Evolutionary conservation across 2,888 invertebrate species (phyloP).

Genomic region (Brachyptera risi): DNA sequence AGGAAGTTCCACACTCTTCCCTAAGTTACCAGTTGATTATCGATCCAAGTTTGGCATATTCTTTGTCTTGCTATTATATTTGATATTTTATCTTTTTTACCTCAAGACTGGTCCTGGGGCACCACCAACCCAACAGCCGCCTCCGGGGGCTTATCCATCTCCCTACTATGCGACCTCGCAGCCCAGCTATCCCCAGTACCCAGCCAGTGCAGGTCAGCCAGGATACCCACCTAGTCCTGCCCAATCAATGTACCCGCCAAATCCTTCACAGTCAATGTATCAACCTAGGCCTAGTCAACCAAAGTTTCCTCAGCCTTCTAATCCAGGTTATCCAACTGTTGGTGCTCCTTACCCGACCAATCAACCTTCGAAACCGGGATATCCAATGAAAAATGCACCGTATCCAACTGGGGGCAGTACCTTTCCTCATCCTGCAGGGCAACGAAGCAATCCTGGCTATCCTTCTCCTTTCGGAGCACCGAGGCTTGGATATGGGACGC

Average conservation of each 20-base stretch:
- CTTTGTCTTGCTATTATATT: no score
- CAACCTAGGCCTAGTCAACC: neutral
- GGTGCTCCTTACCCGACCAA: neutral
- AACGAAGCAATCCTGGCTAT: neutral
- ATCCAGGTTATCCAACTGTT: neutral
- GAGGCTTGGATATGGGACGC: constrained; percentile 25
- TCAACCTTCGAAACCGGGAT: neutral
- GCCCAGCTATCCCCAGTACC: constrained; percentile 25
- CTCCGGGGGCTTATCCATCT: constrained; percentile 25
- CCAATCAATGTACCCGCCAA: constrained; percentile 1
- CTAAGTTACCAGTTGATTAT: no score
- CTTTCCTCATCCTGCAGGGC: neutral
- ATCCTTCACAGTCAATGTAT: neutral
- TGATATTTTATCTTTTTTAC: constrained; percentile 24
- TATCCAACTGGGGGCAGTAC: constrained; percentile 8
- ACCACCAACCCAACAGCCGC: constrained; percentile 25
- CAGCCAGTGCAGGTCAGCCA: constrained; percentile 26
- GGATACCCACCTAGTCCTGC: constrained; percentile 30
- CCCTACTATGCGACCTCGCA: constrained; percentile 25
- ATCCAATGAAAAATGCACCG: neutral
- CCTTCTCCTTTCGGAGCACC: constrained; percentile 30
- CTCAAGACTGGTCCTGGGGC: constrained; percentile 30
- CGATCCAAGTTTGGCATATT: no score
- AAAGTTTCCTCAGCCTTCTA: neutral
- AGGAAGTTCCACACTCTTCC: no score